Percentiles rank a stretch among this genome's conserved stretches.
Conservation (phyloP, 2,888 invertebrate species). For the Zootermopsis nevadensis region DNA sequence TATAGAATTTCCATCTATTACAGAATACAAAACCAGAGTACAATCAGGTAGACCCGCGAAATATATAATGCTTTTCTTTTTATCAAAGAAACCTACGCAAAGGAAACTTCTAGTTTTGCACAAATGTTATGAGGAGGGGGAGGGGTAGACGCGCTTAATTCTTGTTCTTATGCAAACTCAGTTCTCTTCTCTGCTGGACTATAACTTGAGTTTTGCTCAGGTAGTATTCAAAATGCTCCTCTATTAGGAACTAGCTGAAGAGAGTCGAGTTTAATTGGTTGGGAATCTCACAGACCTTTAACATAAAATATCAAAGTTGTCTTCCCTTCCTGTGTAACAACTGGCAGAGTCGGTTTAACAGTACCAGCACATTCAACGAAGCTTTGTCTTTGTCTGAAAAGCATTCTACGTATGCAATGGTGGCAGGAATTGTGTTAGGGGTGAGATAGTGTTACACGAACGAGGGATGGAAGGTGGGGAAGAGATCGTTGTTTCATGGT, state of each 20-base stretch:
- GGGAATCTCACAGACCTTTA: not conserved
- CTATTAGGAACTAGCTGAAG: constrained; percentile 17
- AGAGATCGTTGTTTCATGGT: not conserved
- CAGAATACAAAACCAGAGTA: not conserved
- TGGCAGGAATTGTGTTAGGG: constrained; percentile 13
- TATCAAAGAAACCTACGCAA: not conserved
- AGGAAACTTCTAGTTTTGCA: not conserved
- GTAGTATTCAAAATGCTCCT: constrained; percentile 18
- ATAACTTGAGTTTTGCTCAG: not conserved
- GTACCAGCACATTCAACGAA: constrained; percentile 31
- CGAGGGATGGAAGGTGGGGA: not conserved
- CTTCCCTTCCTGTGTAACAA: not conserved
- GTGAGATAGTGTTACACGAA: not conserved
- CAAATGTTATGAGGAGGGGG: not conserved
- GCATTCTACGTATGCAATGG: constrained; percentile 5
- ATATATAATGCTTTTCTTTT: not conserved
- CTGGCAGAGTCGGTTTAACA: no score
- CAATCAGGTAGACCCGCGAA: not conserved
- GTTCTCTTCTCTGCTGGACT: not conserved
- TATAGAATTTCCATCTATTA: not conserved
- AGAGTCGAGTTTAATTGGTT: constrained; percentile 23
- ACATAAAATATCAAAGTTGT: constrained; percentile 9
- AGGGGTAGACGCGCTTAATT: not conserved
- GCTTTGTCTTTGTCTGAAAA: constrained; percentile 39
- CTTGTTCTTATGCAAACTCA: constrained; percentile 5